Evolutionary conservation across 2,113 vertebrate genomes (phyloP), one percentile per base, ranked within the genome.

Genomic region (Entomyzon cyanotis): DNA sequence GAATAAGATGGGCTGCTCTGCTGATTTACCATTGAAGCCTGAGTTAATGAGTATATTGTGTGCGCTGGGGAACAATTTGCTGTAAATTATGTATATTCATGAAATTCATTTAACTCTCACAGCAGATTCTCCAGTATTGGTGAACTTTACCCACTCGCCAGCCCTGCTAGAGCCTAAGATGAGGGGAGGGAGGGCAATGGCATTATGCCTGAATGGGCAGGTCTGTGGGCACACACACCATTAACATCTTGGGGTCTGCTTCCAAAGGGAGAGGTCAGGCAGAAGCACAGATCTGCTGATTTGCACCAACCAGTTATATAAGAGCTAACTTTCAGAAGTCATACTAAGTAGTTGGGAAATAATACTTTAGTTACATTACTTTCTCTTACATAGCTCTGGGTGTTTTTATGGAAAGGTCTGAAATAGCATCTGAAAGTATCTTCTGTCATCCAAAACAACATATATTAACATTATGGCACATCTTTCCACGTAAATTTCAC

Each of bases 11-110:
- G 37, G 41, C 60, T 84, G 44, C 60, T 87, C 73, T 93, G 65
- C 80, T 81, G n/a, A 28, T 78, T 87, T 87, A 37, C 60, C 46
- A 82, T 2, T 53, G 81, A 89, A 96, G 49, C 71, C 47, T 19
- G 65, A 92, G 62, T 71, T 94, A 82, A 87, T 52, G 77, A 92
- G 81, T 47, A 39, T 30, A 39, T 17, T 52, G n/a, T 64, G 55
- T 85, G 76, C 85, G 92, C 88, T 59, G 42, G 88, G 82, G 58
- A 80, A 55, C 46, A 77, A 58, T 90, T 93, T 79, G 58, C 75
- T 68, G 53, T 76, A 77, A 96, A 80, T 50, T 2, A 90, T 91
- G 74, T 82, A 37, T 85, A 87, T 94, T 95, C 56, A 63, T 87
- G 65, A 64, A 87, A 64, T 37, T 77, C 1, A 58, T 69, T 79